Percentiles rank a stretch among this genome's conserved stretches.
Evolutionary conservation across 2,113 vertebrate genomes (phyloP).

Genomic region (Rhinolophus ferrumequinum): DNA sequence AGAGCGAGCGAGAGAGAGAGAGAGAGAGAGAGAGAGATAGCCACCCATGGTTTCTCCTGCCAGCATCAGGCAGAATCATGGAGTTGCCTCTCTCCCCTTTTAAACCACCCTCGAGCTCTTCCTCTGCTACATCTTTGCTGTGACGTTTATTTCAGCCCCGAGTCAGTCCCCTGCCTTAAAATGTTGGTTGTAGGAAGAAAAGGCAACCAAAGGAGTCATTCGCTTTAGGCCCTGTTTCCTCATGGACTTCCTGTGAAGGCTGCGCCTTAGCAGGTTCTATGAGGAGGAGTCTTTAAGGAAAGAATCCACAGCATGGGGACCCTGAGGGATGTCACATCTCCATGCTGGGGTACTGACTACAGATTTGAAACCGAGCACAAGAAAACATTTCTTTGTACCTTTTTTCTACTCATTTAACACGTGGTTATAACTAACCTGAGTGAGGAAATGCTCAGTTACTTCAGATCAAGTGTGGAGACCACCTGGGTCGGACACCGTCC

Average conservation of each 20-base stretch:
- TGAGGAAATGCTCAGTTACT: neutral
- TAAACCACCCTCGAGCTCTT: neutral
- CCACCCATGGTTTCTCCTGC: neutral
- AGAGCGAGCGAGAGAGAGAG: too few relatives aligned
- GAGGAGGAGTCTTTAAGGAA: neutral
- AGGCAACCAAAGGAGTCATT: neutral
- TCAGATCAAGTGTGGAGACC: neutral
- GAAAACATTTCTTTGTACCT: neutral
- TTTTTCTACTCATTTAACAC: neutral
- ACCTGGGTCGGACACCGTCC: neutral
- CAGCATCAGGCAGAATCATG: neutral
- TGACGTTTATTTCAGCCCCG: neutral
- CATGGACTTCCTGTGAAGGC: neutral
- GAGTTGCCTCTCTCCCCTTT: neutral
- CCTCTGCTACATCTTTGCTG: neutral
- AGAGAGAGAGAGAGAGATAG: neutral
- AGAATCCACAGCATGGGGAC: neutral
- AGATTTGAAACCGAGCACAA: neutral
- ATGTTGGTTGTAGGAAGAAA: neutral
- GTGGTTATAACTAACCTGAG: neutral
- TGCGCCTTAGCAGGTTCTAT: accelerated
- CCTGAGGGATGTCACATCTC: accelerated
- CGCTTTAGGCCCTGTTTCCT: accelerated
- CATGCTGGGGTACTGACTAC: accelerated
- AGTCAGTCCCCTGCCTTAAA: neutral